Evolutionary conservation across 2,113 vertebrate species (phyloP), one percentile per base, ranked within the genome.

Genomic region (Sander vitreus): DNA sequence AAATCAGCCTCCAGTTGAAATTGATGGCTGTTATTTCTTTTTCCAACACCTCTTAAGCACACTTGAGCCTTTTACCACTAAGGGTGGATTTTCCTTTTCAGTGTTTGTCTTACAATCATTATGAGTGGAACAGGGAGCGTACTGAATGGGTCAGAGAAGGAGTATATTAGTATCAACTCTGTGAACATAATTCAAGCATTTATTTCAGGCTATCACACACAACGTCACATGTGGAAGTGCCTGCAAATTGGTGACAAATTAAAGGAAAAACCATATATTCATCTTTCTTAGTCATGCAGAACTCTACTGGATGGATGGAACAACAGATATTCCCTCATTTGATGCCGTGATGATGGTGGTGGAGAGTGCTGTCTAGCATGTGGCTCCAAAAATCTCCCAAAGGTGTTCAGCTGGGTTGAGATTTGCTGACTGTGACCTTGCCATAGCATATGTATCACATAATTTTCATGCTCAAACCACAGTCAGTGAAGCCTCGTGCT

Each of bases 21-120:
- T 16, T 83, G 67, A 87, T 85, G 81, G 58, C 39, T 70, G 73
- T 59, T 88, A 36, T 85, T 87, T 81, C 25, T 82, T 80, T 84
- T 73, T n/a, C 57, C 71, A 84, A 66, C 79, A 76, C 81, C 58
- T 81, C 64, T 76, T 76, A 68, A 83, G 36, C 60, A 72, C 63
- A 81, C 48, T 87, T 50, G 39, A 83, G 59, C 68, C 27, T 70
- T 88, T 82, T 76, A 73, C 39, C 27, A 71, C 23, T n/a, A 65
- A 43, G 16, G 5, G 2, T 45, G 33, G 11, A 74, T 70, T 80
- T 81, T 58, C 51, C 30, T 65, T 57, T 59, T 63, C 36, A 25
- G 71, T 57, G n/a, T 84, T 85, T 76, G n/a, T 79, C 51, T 50
- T 43, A 9, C 51, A 36, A 14, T 78, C 45, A 73, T 77, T 43